Percentiles rank a stretch among this genome's conserved stretches.
phyloP scores from a whole-genome alignment of 2,797 vertebrate genomes.

The Pseudocheirus occidentalis region DNA sequence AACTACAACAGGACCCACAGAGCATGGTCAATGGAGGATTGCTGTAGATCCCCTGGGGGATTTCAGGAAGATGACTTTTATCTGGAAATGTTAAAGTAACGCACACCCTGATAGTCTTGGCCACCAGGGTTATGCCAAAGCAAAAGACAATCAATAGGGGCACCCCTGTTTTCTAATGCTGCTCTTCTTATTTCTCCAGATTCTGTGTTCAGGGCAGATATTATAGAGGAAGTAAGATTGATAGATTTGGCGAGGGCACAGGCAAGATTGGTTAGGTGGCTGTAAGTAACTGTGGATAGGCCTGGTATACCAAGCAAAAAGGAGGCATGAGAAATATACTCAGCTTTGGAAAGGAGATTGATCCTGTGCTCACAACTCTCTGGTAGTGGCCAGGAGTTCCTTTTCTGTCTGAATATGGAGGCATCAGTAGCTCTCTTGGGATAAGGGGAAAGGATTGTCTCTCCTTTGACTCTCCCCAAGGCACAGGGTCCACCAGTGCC shows the following conservation, averaged over 20 bases:
- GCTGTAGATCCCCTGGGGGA: not conserved
- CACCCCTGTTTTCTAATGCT: not conserved
- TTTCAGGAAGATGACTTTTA: not conserved
- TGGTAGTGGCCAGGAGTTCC: not conserved
- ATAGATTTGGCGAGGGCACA: not conserved
- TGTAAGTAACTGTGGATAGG: no score
- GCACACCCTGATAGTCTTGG: not conserved
- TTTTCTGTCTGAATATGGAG: not conserved
- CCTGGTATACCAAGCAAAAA: not conserved
- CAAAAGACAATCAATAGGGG: not conserved
- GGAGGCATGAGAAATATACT: not conserved
- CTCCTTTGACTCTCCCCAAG: not conserved
- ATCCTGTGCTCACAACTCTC: not conserved
- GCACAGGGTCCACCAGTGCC: not conserved
- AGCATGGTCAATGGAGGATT: not conserved
- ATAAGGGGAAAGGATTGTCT: not conserved
- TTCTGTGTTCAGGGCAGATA: not conserved
- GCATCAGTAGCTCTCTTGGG: not conserved
- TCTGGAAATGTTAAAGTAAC: not conserved
- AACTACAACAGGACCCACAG: not conserved
- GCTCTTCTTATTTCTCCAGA: not conserved
- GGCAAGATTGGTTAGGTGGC: not conserved
- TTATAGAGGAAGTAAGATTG: not conserved
- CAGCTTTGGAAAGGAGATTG: no score
- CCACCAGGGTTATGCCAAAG: not conserved